These are phyloP conservation scores for Podarcis cretensis DNA, from an alignment of 2,113 vertebrate genomes.

Conservation along the genomic window DNA sequence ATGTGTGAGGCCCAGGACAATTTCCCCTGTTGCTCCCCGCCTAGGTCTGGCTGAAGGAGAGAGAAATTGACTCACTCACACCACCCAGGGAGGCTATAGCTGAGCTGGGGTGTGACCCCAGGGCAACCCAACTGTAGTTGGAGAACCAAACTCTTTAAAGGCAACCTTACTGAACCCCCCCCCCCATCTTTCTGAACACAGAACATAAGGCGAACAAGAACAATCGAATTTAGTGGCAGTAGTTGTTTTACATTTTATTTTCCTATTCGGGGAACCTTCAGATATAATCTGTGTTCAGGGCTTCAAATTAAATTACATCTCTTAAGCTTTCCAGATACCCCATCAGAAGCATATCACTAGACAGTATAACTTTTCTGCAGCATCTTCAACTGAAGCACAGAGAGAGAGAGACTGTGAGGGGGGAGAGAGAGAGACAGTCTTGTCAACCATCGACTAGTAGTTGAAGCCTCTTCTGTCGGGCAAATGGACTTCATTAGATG, in stretches of 20 bases:
- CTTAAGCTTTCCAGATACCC: conserved; percentile 29
- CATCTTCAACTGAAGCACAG: not conserved
- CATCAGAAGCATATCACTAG: conserved; percentile 4
- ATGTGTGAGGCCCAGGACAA: not conserved
- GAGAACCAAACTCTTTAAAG: not conserved
- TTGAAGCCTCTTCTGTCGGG: conserved; percentile 70
- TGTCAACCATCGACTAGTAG: conserved; percentile 37
- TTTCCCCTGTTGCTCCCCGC: not conserved
- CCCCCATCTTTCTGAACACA: not conserved
- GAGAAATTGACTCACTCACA: not conserved
- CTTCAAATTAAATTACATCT: conserved; percentile 54
- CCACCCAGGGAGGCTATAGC: not conserved
- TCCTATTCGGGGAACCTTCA: conserved; percentile 40
- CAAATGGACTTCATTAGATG: conserved; percentile 67
- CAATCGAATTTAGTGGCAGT: not conserved
- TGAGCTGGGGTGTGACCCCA: not conserved
- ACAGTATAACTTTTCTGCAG: not conserved
- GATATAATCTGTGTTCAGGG: conserved; percentile 22
- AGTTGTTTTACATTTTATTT: conserved; percentile 51
- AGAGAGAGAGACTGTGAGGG: no score
- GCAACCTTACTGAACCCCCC: not conserved
- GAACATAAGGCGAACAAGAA: conserved; percentile 27
- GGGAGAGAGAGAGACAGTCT: not conserved
- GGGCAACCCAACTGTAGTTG: not conserved
- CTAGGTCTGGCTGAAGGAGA: not conserved